These are phyloP conservation scores for Kryphioiulus occultus DNA, from an alignment of 2,888 invertebrate species.

Conservation along the genomic window DNA sequence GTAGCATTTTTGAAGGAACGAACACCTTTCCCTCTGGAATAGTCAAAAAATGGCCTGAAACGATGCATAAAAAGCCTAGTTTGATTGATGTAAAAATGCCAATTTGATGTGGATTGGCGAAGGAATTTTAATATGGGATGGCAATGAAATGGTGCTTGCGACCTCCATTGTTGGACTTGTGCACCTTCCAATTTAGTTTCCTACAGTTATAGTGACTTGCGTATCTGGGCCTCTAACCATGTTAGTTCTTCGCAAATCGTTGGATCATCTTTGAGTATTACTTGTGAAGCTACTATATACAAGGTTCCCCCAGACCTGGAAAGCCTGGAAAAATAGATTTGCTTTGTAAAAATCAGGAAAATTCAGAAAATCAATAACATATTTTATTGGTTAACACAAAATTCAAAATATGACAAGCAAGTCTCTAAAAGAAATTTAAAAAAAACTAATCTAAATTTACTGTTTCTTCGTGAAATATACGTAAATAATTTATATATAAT, in stretches of 20 bases:
- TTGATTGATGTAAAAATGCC: neutral
- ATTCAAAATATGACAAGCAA: too few relatives aligned
- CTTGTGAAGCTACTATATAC: neutral
- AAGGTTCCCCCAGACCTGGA: too few relatives aligned
- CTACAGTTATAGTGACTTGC: neutral
- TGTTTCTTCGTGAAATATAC: too few relatives aligned
- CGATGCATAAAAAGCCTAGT: neutral
- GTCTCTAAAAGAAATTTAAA: too few relatives aligned
- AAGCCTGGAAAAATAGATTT: too few relatives aligned
- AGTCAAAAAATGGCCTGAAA: neutral
- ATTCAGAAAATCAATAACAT: too few relatives aligned
- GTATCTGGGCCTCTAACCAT: neutral
- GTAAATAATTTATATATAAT: too few relatives aligned
- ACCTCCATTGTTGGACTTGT: neutral
- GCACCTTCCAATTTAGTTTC: neutral
- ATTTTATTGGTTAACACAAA: too few relatives aligned
- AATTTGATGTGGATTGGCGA: neutral
- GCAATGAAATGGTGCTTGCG: neutral
- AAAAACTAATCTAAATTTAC: too few relatives aligned
- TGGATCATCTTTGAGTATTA: neutral
- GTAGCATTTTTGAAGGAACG: neutral
- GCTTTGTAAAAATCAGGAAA: too few relatives aligned
- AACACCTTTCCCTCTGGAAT: neutral
- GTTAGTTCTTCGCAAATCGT: neutral
- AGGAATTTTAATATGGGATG: neutral